Evolutionary conservation across 2,113 vertebrate species (phyloP).

Genomic region (Apodemus sylvaticus): DNA sequence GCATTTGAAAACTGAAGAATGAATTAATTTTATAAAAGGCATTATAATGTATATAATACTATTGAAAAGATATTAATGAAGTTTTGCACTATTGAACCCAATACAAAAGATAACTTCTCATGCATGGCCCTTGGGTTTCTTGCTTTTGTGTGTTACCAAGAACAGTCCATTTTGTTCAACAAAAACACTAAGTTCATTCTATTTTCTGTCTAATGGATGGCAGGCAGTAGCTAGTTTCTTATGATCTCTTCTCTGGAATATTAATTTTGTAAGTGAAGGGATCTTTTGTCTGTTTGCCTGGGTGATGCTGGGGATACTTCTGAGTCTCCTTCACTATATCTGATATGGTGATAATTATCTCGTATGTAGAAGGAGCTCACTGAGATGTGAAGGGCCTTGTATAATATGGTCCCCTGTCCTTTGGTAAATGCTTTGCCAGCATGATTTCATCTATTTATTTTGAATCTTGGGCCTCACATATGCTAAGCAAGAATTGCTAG

Average conservation of each 20-base stretch:
- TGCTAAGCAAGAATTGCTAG: not conserved
- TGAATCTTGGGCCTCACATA: not conserved
- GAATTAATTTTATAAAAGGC: conserved; percentile 32
- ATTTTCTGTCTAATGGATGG: not conserved
- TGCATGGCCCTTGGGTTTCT: conserved; percentile 5
- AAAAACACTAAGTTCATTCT: conserved; percentile 27
- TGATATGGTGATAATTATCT: not conserved
- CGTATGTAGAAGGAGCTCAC: not conserved
- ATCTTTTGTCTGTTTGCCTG: not conserved
- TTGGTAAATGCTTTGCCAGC: not conserved
- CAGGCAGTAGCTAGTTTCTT: not conserved
- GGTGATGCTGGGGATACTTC: not conserved
- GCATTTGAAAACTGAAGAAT: conserved; percentile 39
- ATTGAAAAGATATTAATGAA: conserved; percentile 34
- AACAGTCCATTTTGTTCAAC: conserved; percentile 45
- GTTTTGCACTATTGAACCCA: conserved; percentile 49
- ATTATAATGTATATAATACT: not conserved
- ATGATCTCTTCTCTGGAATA: conserved; percentile 13
- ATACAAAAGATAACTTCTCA: conserved; percentile 26
- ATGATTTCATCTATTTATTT: not conserved
- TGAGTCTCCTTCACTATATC: conserved; percentile 3
- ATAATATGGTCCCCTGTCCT: not conserved
- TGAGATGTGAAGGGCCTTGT: not conserved
- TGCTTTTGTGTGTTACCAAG: not conserved
- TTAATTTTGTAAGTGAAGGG: conserved; percentile 47